Evolutionary conservation across 2,888 invertebrate genomes (phyloP).

Genomic region (Lucinisca nassula): DNA sequence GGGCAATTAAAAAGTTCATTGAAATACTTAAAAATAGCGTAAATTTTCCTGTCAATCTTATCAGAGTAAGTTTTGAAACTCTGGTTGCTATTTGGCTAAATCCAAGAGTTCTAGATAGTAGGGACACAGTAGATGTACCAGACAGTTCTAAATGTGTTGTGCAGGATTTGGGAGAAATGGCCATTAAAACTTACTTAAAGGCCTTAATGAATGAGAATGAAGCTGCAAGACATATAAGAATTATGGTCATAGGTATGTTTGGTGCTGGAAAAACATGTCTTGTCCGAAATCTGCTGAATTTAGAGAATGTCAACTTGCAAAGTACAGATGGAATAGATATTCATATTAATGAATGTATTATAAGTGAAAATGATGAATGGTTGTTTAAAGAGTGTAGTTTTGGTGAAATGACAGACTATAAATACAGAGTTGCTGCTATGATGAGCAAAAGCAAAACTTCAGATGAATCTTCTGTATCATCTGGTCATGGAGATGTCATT

Average conservation of each 20-base stretch:
- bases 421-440: conserved; percentile 2
- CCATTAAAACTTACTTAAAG: conserved; percentile 26
- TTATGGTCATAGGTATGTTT: conserved; percentile 65
- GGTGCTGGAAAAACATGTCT: conserved; percentile 61
- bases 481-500: not conserved
- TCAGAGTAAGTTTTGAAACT: conserved; percentile 20
- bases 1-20: conserved; percentile 15
- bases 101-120: not conserved
- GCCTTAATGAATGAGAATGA: conserved; percentile 33
- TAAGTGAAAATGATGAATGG: conserved; percentile 30
- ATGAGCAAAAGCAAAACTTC: not conserved
- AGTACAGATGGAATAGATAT: conserved; percentile 60
- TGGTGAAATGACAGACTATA: conserved; percentile 16
- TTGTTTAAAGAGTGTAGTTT: not conserved
- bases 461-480: not conserved
- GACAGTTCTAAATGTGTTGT: conserved; percentile 7
- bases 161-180: conserved; percentile 11
- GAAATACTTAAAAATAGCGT: not conserved
- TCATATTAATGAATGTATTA: conserved; percentile 18
- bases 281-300: conserved; percentile 30
- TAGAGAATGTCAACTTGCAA: not conserved
- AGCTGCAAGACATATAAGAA: conserved; percentile 31
- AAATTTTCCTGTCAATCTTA: conserved; percentile 15
- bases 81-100: conserved; percentile 32
- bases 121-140: not conserved